Conservation (phyloP, 2,113 vertebrate species). For the Ginglymostoma cirratum region DNA sequence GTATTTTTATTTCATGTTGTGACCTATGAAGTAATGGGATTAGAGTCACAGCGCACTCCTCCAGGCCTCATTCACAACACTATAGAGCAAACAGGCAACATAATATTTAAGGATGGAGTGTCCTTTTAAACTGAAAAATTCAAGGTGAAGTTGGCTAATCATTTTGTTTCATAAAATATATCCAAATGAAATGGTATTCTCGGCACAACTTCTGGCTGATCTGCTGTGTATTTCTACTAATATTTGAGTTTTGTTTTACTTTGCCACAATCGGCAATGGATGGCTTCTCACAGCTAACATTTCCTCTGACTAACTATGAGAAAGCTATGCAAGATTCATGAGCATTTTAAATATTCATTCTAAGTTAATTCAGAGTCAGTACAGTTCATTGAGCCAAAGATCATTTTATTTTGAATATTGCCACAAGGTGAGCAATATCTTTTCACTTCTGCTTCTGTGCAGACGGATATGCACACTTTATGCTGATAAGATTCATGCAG, state of each 20-base stretch:
- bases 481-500: background rate
- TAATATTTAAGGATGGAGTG: background rate
- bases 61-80: too few relatives aligned
- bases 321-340: background rate
- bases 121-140: background rate
- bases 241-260: background rate
- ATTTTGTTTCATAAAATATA: background rate
- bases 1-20: too few relatives aligned
- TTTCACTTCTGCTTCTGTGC: background rate
- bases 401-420: background rate
- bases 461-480: background rate
- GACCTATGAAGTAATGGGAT: too few relatives aligned
- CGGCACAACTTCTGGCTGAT: background rate
- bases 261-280: background rate
- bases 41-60: too few relatives aligned
- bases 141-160: background rate
- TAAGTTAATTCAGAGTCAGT: background rate
- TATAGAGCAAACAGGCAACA: background rate
- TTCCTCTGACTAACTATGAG: conserved; percentile 1
- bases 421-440: background rate
- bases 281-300: background rate
- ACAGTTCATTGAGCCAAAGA: conserved; percentile 13
- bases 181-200: background rate
- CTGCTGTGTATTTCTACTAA: background rate
- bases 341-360: conserved; percentile 9